Evolutionary conservation across 2,888 invertebrate species (phyloP), one percentile per base, ranked within the genome.

Genomic region (Limenitis camilla): DNA sequence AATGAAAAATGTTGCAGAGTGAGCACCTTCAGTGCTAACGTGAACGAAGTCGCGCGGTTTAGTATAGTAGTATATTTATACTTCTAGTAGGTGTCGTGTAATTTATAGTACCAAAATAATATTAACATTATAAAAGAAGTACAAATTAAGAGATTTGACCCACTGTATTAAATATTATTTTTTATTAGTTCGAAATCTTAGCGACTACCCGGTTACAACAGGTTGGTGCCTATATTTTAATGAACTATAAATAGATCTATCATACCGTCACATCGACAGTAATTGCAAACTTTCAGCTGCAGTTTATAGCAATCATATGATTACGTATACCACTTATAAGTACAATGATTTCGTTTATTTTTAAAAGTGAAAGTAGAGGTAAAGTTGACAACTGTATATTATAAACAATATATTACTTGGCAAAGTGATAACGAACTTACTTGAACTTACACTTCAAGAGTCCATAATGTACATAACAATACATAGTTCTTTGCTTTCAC

Each of bases 301-400:
- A 50, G 35, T 53, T 45, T 43, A 42, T 45, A 38, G 52, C 30
- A 41, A 47, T 46, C 5, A 46, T 55, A 54, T 53, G 52, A 55
- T 59, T 59, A 63, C 61, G 59, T 61, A 59, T 49, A 58, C 60
- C 30, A 60, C 35, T 54, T 55, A 46, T 46, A 52, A 49, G 46
- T 54, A 58, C 50, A 52, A 40, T 54, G 45, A 54, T 58, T 49
- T 53, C 53, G 40, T 55, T 42, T 41, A 58, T 47, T 50, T 55
- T 53, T 55, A 61, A 64, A 64, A 64, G 65, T 64, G 64, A 65
- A 65, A 65, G 65, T 63, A 60, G 38, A 60, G 39, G 40, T 28
- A 61, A 61, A 58, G 52, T 62, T 62, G 61, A 57, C 61, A 60
- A 60, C 42, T 56, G 55, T 52, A 49, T 46, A 51, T 29, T 45